These are phyloP conservation scores for Ornithorhynchus anatinus DNA, from an alignment of 2,113 vertebrate species.

Conservation along the genomic window DNA sequence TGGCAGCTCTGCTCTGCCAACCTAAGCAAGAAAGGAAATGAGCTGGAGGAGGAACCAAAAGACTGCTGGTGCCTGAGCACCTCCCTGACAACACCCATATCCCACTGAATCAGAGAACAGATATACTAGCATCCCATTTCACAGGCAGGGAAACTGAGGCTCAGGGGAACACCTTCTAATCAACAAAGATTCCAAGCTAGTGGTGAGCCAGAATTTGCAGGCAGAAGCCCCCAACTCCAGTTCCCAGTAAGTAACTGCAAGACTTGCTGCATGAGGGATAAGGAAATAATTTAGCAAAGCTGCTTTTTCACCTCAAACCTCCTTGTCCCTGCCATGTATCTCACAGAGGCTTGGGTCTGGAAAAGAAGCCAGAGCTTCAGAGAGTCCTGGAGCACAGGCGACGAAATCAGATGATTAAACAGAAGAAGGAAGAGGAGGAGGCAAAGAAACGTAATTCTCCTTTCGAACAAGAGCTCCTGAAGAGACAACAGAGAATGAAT, in stretches of 20 bases:
- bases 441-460: slow-evolving; percentile 87
- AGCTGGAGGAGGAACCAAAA: too few relatives aligned
- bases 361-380: slow-evolving; percentile 91
- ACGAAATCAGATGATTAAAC: slow-evolving; percentile 86
- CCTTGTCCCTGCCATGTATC: not conserved
- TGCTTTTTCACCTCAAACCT: not conserved
- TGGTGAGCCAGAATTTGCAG: not conserved
- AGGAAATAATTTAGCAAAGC: not conserved
- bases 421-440: slow-evolving; percentile 88
- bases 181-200: not conserved
- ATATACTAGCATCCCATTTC: too few relatives aligned
- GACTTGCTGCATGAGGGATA: not conserved
- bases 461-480: slow-evolving; percentile 89
- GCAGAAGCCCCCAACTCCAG: not conserved
- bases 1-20: too few relatives aligned
- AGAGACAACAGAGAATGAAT: slow-evolving; percentile 87
- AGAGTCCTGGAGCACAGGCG: slow-evolving; percentile 89
- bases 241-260: not conserved
- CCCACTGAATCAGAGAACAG: too few relatives aligned
- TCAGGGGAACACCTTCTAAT: not conserved
- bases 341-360: slow-evolving; percentile 72
- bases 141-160: not conserved
- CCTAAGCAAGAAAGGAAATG: too few relatives aligned
- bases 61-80: too few relatives aligned
- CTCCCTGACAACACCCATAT: too few relatives aligned